Conservation (phyloP, 2,888 invertebrate genomes). For the Volucella inanis region DNA sequence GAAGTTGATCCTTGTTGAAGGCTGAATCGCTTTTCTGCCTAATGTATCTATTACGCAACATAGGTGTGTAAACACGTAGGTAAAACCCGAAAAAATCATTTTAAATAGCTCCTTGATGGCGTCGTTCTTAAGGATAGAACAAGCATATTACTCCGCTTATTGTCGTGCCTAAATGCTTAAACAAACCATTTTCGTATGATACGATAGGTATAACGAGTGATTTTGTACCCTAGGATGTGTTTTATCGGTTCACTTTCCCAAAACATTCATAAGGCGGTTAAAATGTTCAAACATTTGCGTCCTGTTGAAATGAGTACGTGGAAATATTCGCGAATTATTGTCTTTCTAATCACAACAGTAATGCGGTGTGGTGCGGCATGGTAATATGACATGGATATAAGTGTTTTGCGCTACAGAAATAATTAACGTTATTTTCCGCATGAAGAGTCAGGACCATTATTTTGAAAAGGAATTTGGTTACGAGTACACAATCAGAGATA, state of each 20-base stretch:
- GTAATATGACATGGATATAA: conserved; percentile 42
- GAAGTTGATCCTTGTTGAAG: neutral
- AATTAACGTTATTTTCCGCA: conserved; percentile 65
- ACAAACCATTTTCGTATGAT: conserved; percentile 1
- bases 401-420: conserved; percentile 33
- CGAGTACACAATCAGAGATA: conserved; percentile 33
- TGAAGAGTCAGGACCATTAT: conserved; percentile 41
- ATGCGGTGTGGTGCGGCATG: conserved; percentile 12
- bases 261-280: conserved; percentile 10
- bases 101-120: conserved; percentile 59
- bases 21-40: conserved; percentile 22
- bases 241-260: conserved; percentile 34
- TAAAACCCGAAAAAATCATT: conserved; percentile 32
- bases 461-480: conserved; percentile 30
- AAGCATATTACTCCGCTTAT: conserved; percentile 38
- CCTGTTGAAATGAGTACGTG: conserved; percentile 7
- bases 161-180: neutral
- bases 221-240: conserved; percentile 42
- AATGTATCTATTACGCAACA: conserved; percentile 43
- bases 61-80: conserved; percentile 12
- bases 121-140: conserved; percentile 20
- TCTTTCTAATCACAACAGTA: conserved; percentile 58
- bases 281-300: neutral
- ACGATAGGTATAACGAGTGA: conserved; percentile 27
- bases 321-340: conserved; percentile 47